These are phyloP conservation scores for Cyphomyrus plagiostoma DNA, from an alignment of 2,113 vertebrate genomes.

Conservation along the genomic window DNA sequence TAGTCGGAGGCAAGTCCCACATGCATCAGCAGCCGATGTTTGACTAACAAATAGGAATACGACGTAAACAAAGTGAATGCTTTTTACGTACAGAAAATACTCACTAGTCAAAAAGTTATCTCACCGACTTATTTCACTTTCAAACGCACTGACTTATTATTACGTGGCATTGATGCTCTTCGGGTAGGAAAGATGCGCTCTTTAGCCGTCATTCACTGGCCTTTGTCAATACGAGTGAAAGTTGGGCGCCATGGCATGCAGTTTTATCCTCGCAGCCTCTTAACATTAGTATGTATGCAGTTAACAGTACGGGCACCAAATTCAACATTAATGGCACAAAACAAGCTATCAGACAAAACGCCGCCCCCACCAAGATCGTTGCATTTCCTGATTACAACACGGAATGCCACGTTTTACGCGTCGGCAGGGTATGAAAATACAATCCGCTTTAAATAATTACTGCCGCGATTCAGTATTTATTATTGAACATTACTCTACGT, in stretches of 20 bases:
- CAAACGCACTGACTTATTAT: neutral
- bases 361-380: constrained; percentile 2
- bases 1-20: neutral
- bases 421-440: neutral
- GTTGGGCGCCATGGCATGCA: neutral
- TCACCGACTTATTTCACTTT: neutral
- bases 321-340: neutral
- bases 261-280: neutral
- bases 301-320: neutral
- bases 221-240: neutral
- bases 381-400: constrained; percentile 19
- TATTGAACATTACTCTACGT: neutral
- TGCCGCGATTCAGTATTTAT: neutral
- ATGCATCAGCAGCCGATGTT: neutral
- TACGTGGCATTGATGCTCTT: neutral
- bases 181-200: neutral
- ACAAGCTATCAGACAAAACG: neutral
- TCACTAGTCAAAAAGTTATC: neutral
- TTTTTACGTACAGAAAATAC: neutral
- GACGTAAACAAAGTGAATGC: neutral
- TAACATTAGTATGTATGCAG: neutral
- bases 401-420: neutral
- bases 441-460: neutral
- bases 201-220: neutral
- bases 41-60: neutral